Conservation (phyloP, 1,140 invertebrate genomes). For the Lethrus apterus region DNA sequence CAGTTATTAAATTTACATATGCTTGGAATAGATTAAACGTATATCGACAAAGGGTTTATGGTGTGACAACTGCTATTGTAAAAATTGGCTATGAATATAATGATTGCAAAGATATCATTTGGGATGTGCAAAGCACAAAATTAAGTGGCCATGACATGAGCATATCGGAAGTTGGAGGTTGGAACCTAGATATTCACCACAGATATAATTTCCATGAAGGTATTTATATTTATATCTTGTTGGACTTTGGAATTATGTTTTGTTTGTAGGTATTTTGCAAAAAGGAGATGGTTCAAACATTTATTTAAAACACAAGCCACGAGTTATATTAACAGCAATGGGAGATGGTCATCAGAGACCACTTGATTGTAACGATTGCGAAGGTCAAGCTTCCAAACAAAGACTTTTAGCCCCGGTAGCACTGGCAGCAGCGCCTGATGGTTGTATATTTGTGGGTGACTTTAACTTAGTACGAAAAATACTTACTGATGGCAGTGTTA, state of each 20-base stretch:
- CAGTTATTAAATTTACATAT: conserved; percentile 92
- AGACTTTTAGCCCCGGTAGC: conserved; percentile 85
- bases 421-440: conserved; percentile 82
- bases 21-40: conserved; percentile 94
- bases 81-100: conserved; percentile 94
- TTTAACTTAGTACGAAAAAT: conserved; percentile 91
- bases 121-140: conserved; percentile 92
- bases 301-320: conserved; percentile 88
- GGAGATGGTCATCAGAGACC: conserved; percentile 86
- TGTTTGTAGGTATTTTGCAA: conserved; percentile 74
- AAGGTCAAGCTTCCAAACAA: conserved; percentile 73
- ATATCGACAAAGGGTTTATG: conserved; percentile 91
- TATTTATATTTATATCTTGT: conserved; percentile 33
- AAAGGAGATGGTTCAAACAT: conserved; percentile 96
- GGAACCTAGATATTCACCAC: conserved; percentile 97
- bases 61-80: conserved; percentile 83
- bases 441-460: conserved; percentile 92
- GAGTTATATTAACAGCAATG: conserved; percentile 85
- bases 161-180: conserved; percentile 91
- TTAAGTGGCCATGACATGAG: conserved; percentile 93
- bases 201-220: conserved; percentile 96
- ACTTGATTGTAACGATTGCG: conserved; percentile 73
- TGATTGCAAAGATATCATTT: conserved; percentile 88
- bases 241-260: conserved; percentile 5
- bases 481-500: conserved; percentile 77